A percentile compares a stretch with the other conserved stretches of the same genome.
phyloP scores from a whole-genome alignment of 2,888 invertebrate species.

The Campopleginae sp. region DNA sequence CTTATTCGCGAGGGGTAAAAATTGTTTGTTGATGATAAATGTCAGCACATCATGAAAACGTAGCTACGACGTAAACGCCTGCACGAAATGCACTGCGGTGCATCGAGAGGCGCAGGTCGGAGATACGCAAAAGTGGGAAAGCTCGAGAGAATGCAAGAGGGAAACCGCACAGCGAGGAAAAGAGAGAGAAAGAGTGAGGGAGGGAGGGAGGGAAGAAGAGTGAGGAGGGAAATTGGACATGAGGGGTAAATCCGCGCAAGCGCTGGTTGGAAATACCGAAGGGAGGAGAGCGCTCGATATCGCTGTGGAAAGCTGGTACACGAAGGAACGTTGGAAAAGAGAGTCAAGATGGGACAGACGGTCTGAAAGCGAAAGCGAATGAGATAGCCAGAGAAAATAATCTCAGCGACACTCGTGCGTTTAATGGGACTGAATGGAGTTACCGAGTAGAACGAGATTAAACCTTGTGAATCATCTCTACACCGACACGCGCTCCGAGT shows the following conservation, averaged over 20 bases:
- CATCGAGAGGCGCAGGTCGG: constrained; percentile 56
- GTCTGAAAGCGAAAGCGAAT: constrained; percentile 49
- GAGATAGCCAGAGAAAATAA: constrained; percentile 31
- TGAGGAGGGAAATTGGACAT: constrained; percentile 32
- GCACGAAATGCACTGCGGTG: constrained; percentile 65
- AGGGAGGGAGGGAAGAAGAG: background rate
- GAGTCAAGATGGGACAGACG: constrained; percentile 47
- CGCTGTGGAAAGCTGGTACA: constrained; percentile 55
- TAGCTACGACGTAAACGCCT: constrained; percentile 61
- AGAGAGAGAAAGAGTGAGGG: constrained; percentile 5
- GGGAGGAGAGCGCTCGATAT: constrained; percentile 69
- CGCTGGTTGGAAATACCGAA: constrained; percentile 66
- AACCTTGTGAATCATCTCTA: constrained; percentile 42
- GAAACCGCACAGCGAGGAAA: background rate
- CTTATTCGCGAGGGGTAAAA: background rate
- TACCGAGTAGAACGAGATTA: constrained; percentile 17
- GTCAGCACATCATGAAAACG: background rate
- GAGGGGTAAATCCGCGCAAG: constrained; percentile 69
- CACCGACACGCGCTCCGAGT: constrained; percentile 7
- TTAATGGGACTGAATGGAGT: constrained; percentile 42
- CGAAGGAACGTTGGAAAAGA: constrained; percentile 39
- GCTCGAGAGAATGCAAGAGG: background rate
- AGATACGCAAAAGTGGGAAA: constrained; percentile 14
- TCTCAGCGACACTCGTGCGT: constrained; percentile 6
- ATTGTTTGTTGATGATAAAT: background rate